Evolutionary conservation across 2,797 vertebrate species (phyloP), one percentile per base, ranked within the genome.

Genomic region (Chaetodon trifasciatus): DNA sequence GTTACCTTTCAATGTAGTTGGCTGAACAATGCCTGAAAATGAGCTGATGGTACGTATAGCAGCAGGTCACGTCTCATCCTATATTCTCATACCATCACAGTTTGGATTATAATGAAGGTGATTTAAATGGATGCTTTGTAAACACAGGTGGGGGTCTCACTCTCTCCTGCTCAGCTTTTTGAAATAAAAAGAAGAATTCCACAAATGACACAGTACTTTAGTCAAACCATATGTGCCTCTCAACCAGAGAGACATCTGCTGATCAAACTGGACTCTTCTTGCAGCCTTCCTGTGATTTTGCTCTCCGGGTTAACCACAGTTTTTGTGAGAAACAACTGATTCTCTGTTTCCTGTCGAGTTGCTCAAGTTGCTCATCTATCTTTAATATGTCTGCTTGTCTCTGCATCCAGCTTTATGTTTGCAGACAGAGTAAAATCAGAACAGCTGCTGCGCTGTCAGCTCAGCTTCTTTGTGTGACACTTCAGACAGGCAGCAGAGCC

Each of bases 381-480:
- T 71, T 21, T 24, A 12, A 39, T 17, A 19, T 56, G 32, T 49
- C 50, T 47, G n/a, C 32, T 24, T 19, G 16, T 56, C 39, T 37
- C 16, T 49, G 17, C 19, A 21, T 39, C 17, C 47, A n/a, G 50
- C 13, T 39, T 28, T 2, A 37, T 67, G 46, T 53, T 52, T 28
- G 11, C 17, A 44, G 37, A 46, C 11, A 6, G 3, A 13, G 46
- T 58, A 50, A 50, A 52, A n/a, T 49, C 23, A 39, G 40, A 65
- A 8, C 66, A 70, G 72, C 78, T 75, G 56, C 40, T 44, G 28
- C 55, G 0, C 23, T 44, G 69, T 60, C 40, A 13, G 9, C 6
- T 7, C 17, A 42, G 16, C 2, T 11, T 57, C 52, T 50, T 50
- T 37, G 39, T 50, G 49, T 68, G 10, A 77, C 35, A 47, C 28